Base-by-base conservation (phyloP, 1,140 invertebrate genomes). In the Penaeus chinensis region DNA sequence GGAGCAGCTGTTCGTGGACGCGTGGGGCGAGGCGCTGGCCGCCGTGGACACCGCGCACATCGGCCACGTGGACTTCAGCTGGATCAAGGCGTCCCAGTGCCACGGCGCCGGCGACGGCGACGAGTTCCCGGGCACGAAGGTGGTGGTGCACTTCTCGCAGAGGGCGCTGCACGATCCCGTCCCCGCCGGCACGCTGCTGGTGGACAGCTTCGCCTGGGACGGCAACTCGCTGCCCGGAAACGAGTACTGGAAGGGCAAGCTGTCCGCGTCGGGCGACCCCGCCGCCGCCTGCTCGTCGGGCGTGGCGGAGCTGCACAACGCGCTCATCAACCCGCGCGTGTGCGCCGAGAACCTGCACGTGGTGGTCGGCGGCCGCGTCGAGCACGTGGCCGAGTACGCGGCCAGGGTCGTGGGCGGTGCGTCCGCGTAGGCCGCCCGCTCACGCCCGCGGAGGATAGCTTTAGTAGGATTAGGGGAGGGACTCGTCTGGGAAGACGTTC, bases 181-280 rank as follows among this genome's bases (percentile, higher is more conserved):
- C 32, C 89, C 92, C 80, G 62, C 42, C 18, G 93, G 93, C 47
- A 94, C 94, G 90, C 90, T 95, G 5, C 90, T 95, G 74, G 93
- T 95, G 10, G 93, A 95, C 18, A 95, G 94, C 1, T 95, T 95
- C 90, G 94, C 95, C 2, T 95, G 94, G 93, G 95, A 95, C 91
- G 93, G 94, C 7, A 95, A 95, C 90, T 93, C 95, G 3, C 54
- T 90, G 32, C 89, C 91, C 65, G 92, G 92, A 3, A 92, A 92
- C 90, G 92, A 92, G 91, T 93, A 92, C 90, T 93, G 92, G 93
- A 90, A 69, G 61, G 91, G 91, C 77, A 91, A 62, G 90, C 90
- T 92, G 90, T 91, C 91, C 1, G 90, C 92, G 0, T 93, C 94
- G 4, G 94, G 95, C 0, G 95, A 95, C 90, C 93, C 95, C 0